Evolutionary conservation across 2,888 invertebrate species (phyloP), one percentile per base, ranked within the genome.

Genomic region (Eurois occulta): DNA sequence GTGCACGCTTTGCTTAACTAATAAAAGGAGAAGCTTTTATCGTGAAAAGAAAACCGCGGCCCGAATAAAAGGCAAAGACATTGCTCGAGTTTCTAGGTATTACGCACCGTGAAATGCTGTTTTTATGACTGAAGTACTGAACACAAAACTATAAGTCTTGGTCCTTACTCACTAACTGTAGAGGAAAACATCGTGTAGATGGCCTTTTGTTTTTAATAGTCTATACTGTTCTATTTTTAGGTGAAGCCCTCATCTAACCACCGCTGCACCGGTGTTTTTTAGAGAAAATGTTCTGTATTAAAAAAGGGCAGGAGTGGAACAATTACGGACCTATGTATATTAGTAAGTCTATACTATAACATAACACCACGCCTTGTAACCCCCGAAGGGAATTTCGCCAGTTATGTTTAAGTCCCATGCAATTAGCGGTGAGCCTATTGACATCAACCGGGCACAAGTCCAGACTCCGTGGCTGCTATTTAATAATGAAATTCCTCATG

Each of bases 21-120:
- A 87, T 90, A 89, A 89, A 89, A 90, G 81, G 85, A 82, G 88
- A 87, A 86, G 86, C 87, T 90, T 92, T 89, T 86, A 91, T 84
- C 83, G 89, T 78, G n/a, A 35, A 75, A 81, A 88, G 86, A 89
- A 90, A 88, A 85, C 78, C 75, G 76, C 65, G 81, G 76, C 43
- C 72, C 78, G 70, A 87, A 88, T 88, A 90, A 90, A 90, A 89
- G 81, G 80, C 77, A 85, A 85, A 88, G 83, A 81, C 84, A 83
- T 58, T 75, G 28, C 10, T 73, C 77, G 87, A 79, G 86, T 78
- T 77, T 84, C 81, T 89, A 90, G 90, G 85, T 83, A 88, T 83
- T 78, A 81, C 16, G 38, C 18, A 43, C 46, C 52, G 65, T 74
- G 78, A 72, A 84, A 84, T 69, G 41, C 11, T 35, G 24, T 79